Conservation (phyloP, 1,140 invertebrate species). For the Zaprionus nigranus region DNA sequence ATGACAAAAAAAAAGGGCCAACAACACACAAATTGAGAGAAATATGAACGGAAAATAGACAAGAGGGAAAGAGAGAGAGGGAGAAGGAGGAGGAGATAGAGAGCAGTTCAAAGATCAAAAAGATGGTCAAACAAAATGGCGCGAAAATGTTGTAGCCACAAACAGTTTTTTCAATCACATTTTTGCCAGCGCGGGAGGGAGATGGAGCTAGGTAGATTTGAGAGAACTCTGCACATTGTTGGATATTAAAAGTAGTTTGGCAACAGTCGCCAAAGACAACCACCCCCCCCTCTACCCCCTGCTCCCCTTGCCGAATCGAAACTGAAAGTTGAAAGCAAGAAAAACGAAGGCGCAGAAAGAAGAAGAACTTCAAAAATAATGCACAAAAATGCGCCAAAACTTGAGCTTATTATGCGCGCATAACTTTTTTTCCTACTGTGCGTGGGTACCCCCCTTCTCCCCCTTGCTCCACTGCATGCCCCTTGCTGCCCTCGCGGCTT, state of each 20-base stretch:
- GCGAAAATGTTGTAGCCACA: conserved; percentile 55
- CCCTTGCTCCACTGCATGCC: not conserved
- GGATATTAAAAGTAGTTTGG: conserved; percentile 66
- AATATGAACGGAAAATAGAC: conserved; percentile 31
- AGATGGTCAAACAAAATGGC: conserved; percentile 54
- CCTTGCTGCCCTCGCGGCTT: not conserved
- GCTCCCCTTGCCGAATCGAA: conserved; percentile 28
- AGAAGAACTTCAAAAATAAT: conserved; percentile 14
- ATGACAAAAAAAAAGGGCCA: conserved; percentile 13
- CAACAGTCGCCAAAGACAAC: conserved; percentile 12
- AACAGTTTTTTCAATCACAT: conserved; percentile 78
- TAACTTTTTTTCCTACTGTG: conserved; percentile 62
- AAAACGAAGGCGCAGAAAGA: not conserved
- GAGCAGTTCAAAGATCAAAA: conserved; percentile 45
- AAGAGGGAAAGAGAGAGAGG: not conserved
- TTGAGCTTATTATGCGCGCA: conserved; percentile 80
- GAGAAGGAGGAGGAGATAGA: not conserved
- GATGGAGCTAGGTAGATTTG: conserved; percentile 10
- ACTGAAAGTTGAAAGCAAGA: conserved; percentile 58
- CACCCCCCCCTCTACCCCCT: not conserved
- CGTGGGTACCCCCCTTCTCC: not conserved
- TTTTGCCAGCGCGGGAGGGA: conserved; percentile 29
- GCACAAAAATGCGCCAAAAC: conserved; percentile 49
- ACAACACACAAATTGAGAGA: conserved; percentile 42
- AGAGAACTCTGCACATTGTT: not conserved